A percentile compares a stretch with the other conserved stretches of the same genome.
Conservation (phyloP, 2,888 invertebrate species). For the Ptycholaimellus sp. region DNA sequence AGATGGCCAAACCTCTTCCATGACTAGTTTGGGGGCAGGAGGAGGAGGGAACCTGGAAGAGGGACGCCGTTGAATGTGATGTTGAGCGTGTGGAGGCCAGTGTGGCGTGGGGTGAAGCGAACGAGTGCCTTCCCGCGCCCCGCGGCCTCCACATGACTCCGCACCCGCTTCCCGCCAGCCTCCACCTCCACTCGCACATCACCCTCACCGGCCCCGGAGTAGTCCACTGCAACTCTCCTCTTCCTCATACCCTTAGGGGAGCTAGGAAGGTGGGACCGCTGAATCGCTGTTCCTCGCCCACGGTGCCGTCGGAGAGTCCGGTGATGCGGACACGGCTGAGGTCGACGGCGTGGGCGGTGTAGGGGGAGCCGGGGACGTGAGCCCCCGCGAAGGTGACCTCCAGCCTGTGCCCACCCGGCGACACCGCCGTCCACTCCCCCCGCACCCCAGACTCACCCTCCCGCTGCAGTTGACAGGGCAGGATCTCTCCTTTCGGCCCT, state of each 20-base stretch:
- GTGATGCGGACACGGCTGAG: conserved; percentile 32
- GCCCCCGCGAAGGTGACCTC: conserved; percentile 11
- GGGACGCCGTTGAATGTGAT: conserved; percentile 63
- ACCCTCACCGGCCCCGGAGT: conserved; percentile 57
- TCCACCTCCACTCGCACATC: conserved; percentile 50
- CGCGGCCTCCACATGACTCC: no score
- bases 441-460: conserved; percentile 12
- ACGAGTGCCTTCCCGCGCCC: no score
- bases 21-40: conserved; percentile 1
- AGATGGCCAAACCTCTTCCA: conserved; percentile 1
- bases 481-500: neutral
- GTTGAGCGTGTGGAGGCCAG: conserved; percentile 57
- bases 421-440: conserved; percentile 4
- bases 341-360: conserved; percentile 43
- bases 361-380: conserved; percentile 36
- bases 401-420: conserved; percentile 9
- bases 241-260: no score
- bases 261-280: conserved; percentile 18
- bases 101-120: conserved; percentile 58
- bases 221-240: conserved; percentile 37
- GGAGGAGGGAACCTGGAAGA: conserved; percentile 23
- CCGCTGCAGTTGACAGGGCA: conserved; percentile 3
- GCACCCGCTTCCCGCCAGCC: no score
- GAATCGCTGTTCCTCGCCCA: conserved; percentile 30
- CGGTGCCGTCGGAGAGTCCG: conserved; percentile 28